Percentiles rank a stretch among this genome's conserved stretches.
Conservation (phyloP, 2,888 invertebrate genomes). For the Amaurobius ferox region DNA sequence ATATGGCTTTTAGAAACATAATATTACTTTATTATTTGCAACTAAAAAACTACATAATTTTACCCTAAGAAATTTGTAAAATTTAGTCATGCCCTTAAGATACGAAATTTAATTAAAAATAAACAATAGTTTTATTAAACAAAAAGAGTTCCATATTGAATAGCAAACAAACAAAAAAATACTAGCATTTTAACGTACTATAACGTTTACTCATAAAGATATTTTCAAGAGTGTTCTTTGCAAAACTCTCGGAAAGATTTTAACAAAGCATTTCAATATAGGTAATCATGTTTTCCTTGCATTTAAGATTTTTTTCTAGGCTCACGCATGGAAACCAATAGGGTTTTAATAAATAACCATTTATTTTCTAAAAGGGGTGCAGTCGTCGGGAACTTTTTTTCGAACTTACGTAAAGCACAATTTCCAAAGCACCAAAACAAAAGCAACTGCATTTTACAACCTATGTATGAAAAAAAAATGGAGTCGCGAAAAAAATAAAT, state of each 20-base stretch:
- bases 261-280: neutral
- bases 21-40: too few relatives aligned
- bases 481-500: neutral
- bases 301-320: neutral
- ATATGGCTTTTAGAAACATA: too few relatives aligned
- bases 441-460: constrained; percentile 7
- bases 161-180: too few relatives aligned
- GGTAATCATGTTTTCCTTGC: neutral
- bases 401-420: neutral
- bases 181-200: too few relatives aligned
- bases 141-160: too few relatives aligned
- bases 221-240: neutral
- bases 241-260: neutral
- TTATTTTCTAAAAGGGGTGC: neutral
- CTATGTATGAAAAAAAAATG: constrained; percentile 12
- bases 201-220: too few relatives aligned
- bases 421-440: constrained; percentile 25
- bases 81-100: too few relatives aligned
- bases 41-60: too few relatives aligned
- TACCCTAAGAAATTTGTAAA: too few relatives aligned
- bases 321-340: neutral
- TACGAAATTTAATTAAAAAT: too few relatives aligned
- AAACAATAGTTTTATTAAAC: too few relatives aligned
- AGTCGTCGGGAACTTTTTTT: neutral
- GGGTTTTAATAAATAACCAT: neutral